Evolutionary conservation across 1,140 invertebrate species (phyloP).

Genomic region (Parapsyche elsis): DNA sequence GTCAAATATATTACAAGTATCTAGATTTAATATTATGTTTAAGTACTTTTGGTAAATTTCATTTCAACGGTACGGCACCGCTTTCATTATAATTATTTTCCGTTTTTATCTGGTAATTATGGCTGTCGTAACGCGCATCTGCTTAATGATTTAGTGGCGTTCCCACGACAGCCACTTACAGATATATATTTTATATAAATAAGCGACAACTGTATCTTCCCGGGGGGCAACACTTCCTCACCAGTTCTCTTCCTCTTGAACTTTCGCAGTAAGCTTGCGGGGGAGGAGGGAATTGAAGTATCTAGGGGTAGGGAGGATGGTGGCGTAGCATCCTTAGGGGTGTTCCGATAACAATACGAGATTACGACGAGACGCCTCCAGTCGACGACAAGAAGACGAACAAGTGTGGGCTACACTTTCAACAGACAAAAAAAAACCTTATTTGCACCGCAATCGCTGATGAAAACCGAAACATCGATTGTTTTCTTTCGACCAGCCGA

Average conservation of each 20-base stretch:
- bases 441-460: neutral
- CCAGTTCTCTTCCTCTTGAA: neutral
- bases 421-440: neutral
- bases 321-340: neutral
- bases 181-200: neutral
- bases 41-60: no score
- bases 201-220: neutral
- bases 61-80: no score
- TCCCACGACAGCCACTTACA: neutral
- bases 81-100: neutral
- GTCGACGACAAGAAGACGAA: neutral
- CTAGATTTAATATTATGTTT: no score
- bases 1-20: no score
- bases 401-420: neutral
- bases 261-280: neutral
- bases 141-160: neutral
- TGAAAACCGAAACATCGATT: no score
- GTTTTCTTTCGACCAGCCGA: no score
- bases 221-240: neutral
- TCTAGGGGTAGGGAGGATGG: neutral
- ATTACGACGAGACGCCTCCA: neutral
- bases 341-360: conserved; percentile 5
- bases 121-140: neutral
- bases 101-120: neutral
- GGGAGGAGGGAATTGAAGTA: no score